Evolutionary conservation across 2,888 invertebrate species (phyloP), one percentile per base, ranked within the genome.

Genomic region (Liposcelis brunnea): DNA sequence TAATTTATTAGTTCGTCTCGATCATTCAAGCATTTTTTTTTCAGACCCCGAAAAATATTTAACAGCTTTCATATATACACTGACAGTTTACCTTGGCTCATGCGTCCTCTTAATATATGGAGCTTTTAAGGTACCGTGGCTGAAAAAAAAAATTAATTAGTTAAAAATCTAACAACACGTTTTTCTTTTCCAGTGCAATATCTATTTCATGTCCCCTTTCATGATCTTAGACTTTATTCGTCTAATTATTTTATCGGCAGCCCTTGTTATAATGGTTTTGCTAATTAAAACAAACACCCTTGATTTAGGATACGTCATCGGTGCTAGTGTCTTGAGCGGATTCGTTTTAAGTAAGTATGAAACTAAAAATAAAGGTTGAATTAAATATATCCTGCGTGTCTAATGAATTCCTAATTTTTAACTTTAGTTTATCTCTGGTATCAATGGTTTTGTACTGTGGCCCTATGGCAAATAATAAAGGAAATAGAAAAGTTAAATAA

Each of bases 311-410:
- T 31, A 51, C 4, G 47, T 53, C 18, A 54, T 53, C 18, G 47
- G 44, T 2, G 42, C 43, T 31, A 46, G 50, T 26, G 47, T 52
- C 7, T 40, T 43, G 10, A 50, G 53, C 0, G 52, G 52, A n/a
- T 52, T 54, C 46, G 14, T 48, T 2, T 36, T 54, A 31, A 45
- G 54, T 54, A 43, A 52, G 54, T 50, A 38, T n/a, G n/a, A 26
- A 26, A n/a, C n/a, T n/a, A n/a, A n/a, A n/a, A n/a, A n/a, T n/a
- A n/a, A n/a, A n/a, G n/a, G n/a, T n/a, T n/a, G n/a, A n/a, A n/a
- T n/a, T n/a, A n/a, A n/a, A n/a, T n/a, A n/a, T n/a, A n/a, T n/a
- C n/a, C n/a, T n/a, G n/a, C n/a, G n/a, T 19, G 31, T 31, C 32
- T 26, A 12, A 31, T 26, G 4, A 26, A 26, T 26, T 8, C 5